phyloP scores from a whole-genome alignment of 2,113 vertebrate genomes.

The Malurus cyaneus region DNA sequence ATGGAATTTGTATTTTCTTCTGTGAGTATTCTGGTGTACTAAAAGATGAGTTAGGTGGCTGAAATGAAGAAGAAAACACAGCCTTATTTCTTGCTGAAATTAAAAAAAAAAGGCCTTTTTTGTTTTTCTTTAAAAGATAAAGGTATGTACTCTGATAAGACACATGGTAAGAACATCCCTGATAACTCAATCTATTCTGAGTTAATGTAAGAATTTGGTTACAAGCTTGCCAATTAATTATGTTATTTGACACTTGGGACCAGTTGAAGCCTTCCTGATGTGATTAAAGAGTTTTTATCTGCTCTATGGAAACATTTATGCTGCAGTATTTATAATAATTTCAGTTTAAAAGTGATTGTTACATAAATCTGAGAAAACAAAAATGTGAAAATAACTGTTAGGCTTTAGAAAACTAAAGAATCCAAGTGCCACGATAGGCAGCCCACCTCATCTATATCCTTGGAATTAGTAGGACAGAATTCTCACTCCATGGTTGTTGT shows the following conservation, averaged over 20 bases:
- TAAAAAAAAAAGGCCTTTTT: not conserved
- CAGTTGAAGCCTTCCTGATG: not conserved
- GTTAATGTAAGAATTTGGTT: not conserved
- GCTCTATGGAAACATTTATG: not conserved
- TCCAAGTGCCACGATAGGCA: not conserved
- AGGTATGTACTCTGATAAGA: not conserved
- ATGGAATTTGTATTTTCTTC: not conserved
- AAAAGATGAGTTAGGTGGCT: not conserved
- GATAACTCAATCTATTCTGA: not conserved
- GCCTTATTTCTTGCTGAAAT: not conserved
- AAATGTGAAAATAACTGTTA: not conserved
- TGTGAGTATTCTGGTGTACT: not conserved
- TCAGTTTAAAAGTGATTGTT: not conserved
- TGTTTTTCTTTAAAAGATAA: not conserved
- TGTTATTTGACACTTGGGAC: constrained; percentile 31
- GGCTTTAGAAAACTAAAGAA: constrained; percentile 11
- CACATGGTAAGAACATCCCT: not conserved
- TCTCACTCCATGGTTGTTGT: not conserved
- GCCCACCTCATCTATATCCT: not conserved
- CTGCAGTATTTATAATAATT: not conserved
- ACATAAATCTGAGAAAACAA: not conserved
- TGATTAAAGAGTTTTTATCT: constrained; percentile 22
- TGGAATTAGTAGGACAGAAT: constrained; percentile 29
- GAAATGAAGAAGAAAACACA: not conserved
- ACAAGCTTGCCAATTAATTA: constrained; percentile 19